Conservation (phyloP, 2,797 vertebrate genomes). For the Gymnothorax reevesii region DNA sequence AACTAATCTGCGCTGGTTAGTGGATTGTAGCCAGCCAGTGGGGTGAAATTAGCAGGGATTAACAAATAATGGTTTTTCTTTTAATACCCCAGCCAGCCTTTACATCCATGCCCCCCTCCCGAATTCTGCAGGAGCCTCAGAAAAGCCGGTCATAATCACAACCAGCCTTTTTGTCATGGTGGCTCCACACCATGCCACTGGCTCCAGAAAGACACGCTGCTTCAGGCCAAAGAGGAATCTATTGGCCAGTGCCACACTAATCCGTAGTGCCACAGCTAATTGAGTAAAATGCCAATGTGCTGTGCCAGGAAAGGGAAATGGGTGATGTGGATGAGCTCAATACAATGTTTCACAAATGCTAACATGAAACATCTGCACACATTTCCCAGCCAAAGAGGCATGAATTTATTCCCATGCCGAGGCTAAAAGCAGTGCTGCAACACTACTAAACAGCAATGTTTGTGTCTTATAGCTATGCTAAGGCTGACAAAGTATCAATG, state of each 20-base stretch:
- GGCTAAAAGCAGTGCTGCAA: not conserved
- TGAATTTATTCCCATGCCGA: not conserved
- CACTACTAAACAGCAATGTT: not conserved
- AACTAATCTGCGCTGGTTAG: not conserved
- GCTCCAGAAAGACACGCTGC: conserved; percentile 37
- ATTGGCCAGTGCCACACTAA: not conserved
- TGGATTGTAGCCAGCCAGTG: not conserved
- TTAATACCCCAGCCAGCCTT: not conserved
- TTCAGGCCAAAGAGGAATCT: conserved; percentile 18
- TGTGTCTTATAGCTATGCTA: too few relatives aligned
- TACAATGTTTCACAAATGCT: not conserved
- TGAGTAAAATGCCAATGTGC: conserved; percentile 34
- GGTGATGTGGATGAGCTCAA: not conserved
- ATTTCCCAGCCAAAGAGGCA: not conserved
- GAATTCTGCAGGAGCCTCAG: not conserved
- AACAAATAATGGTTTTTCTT: not conserved
- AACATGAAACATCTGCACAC: not conserved
- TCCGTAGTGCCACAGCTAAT: conserved; percentile 28
- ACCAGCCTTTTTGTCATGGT: not conserved
- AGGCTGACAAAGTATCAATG: too few relatives aligned
- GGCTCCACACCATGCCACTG: not conserved
- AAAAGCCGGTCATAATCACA: not conserved
- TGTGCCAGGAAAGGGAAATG: conserved; percentile 3
- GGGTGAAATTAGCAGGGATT: not conserved
- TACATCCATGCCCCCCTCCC: too few relatives aligned